These are phyloP conservation scores for Syngnathus typhle DNA, from an alignment of 2,113 vertebrate species.

Conservation along the genomic window DNA sequence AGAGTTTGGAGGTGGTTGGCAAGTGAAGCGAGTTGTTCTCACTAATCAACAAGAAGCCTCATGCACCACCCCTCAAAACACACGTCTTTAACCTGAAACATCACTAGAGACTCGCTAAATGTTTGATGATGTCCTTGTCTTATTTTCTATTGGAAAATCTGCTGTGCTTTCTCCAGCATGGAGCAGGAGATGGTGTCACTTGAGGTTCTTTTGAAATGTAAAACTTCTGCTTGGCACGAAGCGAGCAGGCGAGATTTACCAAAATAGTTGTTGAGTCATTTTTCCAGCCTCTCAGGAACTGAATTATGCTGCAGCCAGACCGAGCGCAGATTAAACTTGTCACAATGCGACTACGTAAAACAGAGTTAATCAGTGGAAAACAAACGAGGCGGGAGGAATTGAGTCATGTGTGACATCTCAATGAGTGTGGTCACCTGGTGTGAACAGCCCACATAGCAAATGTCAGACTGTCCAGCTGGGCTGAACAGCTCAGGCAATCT, in stretches of 20 bases:
- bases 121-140: conserved; percentile 21
- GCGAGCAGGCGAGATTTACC: neutral
- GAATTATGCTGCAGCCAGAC: neutral
- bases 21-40: conserved; percentile 42
- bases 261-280: neutral
- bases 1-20: conserved; percentile 54
- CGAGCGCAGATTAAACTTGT: too few species aligned
- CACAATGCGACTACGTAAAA: neutral
- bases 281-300: neutral
- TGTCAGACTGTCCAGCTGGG: conserved; percentile 48
- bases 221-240: neutral
- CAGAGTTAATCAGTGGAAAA: conserved; percentile 4
- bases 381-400: conserved; percentile 35
- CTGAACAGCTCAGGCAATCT: conserved; percentile 33
- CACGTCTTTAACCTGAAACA: conserved; percentile 34
- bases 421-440: conserved; percentile 53
- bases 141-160: neutral
- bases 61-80: conserved; percentile 36
- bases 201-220: neutral
- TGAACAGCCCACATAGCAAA: conserved; percentile 52
- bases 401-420: conserved; percentile 49
- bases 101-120: conserved; percentile 14
- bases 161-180: neutral
- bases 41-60: conserved; percentile 52
- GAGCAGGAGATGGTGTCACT: neutral